These are phyloP conservation scores for Nasonia longicornis DNA, from an alignment of 1,140 invertebrate species.

Conservation along the genomic window DNA sequence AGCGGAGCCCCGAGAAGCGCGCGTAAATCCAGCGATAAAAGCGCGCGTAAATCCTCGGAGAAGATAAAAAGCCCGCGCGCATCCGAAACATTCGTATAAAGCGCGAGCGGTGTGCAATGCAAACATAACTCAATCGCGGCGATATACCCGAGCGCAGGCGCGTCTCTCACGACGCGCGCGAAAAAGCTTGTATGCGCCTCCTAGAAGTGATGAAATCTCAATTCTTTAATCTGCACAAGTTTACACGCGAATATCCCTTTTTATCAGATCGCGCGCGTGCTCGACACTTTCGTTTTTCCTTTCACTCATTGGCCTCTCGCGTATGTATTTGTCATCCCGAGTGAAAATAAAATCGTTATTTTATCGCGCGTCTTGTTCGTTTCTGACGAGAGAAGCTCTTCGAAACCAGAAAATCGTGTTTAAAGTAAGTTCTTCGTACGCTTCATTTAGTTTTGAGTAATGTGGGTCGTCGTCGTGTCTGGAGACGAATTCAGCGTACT, in stretches of 20 bases:
- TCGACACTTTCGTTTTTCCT: constrained; percentile 35
- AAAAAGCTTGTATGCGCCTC: neutral
- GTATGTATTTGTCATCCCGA: constrained; percentile 4
- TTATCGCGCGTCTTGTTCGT: no score
- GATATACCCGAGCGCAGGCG: neutral
- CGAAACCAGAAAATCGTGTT: neutral
- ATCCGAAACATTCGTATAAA: no score
- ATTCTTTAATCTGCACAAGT: neutral
- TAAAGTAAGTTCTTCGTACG: neutral
- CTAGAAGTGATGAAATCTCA: constrained; percentile 9
- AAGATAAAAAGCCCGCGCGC: no score
- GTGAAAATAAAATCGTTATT: constrained; percentile 25
- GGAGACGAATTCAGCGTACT: no score
- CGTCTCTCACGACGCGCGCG: neutral
- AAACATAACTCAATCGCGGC: no score
- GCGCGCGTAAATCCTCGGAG: no score
- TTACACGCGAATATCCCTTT: constrained; percentile 22
- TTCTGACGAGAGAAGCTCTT: no score
- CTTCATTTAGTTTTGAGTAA: no score
- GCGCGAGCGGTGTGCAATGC: no score
- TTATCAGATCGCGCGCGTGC: constrained; percentile 17
- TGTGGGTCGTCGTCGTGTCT: no score
- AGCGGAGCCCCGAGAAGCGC: no score
- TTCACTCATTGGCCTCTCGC: constrained; percentile 2
- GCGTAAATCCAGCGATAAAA: no score